Evolutionary conservation across 2,888 invertebrate species (phyloP).

Genomic region (Gymnosoma rotundatum): DNA sequence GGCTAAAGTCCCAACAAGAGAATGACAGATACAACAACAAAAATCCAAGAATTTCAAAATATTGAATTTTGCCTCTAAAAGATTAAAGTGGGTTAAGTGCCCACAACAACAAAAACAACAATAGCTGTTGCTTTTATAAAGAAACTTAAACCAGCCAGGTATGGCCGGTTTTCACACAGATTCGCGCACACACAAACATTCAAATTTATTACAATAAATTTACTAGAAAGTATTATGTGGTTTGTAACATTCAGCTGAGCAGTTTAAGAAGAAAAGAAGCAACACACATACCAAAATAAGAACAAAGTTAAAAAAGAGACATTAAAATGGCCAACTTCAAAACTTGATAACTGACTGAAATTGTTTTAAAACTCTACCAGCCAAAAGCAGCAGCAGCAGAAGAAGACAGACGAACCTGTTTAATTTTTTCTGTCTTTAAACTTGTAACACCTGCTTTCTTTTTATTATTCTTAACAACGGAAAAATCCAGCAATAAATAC

Average conservation of each 20-base stretch:
- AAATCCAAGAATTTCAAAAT: conserved; percentile 40
- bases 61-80: conserved; percentile 44
- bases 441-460: conserved; percentile 68
- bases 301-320: conserved; percentile 20
- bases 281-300: conserved; percentile 10
- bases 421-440: conserved; percentile 32
- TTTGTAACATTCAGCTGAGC: neutral
- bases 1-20: conserved; percentile 27
- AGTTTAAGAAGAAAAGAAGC: neutral
- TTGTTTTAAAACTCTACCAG: conserved; percentile 20
- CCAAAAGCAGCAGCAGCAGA: conserved; percentile 18
- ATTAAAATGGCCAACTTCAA: conserved; percentile 30
- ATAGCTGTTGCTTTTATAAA: neutral
- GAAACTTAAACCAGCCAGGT: neutral
- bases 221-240: neutral
- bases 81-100: conserved; percentile 78
- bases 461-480: conserved; percentile 5
- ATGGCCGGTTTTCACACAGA: conserved; percentile 23
- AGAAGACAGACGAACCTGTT: conserved; percentile 40
- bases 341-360: conserved; percentile 13
- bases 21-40: conserved; percentile 24
- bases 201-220: no score
- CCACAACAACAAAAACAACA: conserved; percentile 22
- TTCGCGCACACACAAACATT: neutral
- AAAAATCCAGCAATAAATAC: neutral